Evolutionary conservation across 2,888 invertebrate genomes (phyloP).

Genomic region (Cremastinae sp.): DNA sequence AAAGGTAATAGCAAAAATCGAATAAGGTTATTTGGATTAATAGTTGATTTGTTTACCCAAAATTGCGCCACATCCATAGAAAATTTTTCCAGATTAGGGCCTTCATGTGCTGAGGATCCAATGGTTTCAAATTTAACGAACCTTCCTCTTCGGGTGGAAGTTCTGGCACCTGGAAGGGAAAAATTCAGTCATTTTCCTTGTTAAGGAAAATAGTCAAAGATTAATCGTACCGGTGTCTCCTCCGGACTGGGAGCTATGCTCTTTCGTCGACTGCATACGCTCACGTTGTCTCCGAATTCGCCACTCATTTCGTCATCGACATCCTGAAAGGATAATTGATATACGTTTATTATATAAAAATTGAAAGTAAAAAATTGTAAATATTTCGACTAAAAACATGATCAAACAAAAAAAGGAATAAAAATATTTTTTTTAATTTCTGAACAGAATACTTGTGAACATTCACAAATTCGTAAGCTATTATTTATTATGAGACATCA

Average conservation of each 20-base stretch:
- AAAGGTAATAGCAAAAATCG: background rate
- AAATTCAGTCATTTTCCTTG: background rate
- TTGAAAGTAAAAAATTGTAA: too few relatives aligned
- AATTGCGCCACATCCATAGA: slow-evolving; percentile 92
- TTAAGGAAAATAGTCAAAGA: background rate
- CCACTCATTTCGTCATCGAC: slow-evolving; percentile 87
- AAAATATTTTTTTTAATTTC: too few relatives aligned
- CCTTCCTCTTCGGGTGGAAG: slow-evolving; percentile 87
- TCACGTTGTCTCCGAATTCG: slow-evolving; percentile 93
- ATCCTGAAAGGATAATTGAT: slow-evolving; percentile 68
- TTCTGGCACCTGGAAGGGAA: slow-evolving; percentile 81
- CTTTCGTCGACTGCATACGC: slow-evolving; percentile 87
- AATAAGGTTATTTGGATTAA: too few relatives aligned
- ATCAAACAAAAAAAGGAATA: too few relatives aligned
- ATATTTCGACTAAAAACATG: too few relatives aligned
- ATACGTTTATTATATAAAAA: too few relatives aligned
- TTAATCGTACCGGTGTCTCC: slow-evolving; percentile 64
- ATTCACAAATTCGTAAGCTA: too few relatives aligned
- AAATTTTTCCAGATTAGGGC: slow-evolving; percentile 94
- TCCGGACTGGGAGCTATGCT: slow-evolving; percentile 85
- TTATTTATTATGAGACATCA: too few relatives aligned
- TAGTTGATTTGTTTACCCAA: slow-evolving; percentile 82
- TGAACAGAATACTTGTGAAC: too few relatives aligned
- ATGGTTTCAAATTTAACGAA: slow-evolving; percentile 82
- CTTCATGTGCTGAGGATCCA: slow-evolving; percentile 88